Conservation (phyloP, 2,888 invertebrate genomes). For the Sphaerophoria rueppellii region DNA sequence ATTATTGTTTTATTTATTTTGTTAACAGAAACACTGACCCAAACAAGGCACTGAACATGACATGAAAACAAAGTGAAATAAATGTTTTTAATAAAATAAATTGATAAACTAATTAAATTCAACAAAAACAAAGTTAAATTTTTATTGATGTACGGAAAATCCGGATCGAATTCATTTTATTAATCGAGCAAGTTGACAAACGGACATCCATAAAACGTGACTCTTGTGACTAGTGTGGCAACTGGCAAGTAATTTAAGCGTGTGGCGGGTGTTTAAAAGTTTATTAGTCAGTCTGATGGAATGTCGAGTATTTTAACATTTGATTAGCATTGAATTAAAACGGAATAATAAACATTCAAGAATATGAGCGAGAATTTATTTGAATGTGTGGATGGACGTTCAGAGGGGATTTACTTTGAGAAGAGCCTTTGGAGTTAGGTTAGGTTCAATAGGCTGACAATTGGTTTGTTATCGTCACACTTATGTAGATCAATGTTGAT, state of each 20-base stretch:
- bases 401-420: not conserved
- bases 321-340: conserved; percentile 51
- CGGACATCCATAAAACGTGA: conserved; percentile 47
- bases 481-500: too few species aligned
- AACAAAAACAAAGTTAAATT: not conserved
- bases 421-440: not conserved
- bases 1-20: too few species aligned
- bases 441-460: too few species aligned
- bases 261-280: conserved; percentile 22
- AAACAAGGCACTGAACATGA: too few species aligned
- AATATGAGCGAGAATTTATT: conserved; percentile 1
- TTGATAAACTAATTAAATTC: not conserved
- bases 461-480: too few species aligned
- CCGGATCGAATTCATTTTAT: conserved; percentile 27
- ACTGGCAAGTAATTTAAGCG: conserved; percentile 56
- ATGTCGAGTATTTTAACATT: conserved; percentile 45
- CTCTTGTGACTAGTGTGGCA: conserved; percentile 53
- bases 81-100: too few species aligned
- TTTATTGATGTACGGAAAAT: conserved; percentile 20
- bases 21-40: too few species aligned
- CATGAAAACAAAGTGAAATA: too few species aligned
- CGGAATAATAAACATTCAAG: conserved; percentile 10
- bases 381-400: not conserved
- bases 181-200: conserved; percentile 1
- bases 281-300: conserved; percentile 49